Conservation (phyloP, 2,888 invertebrate species). For the Andrena minutula region DNA sequence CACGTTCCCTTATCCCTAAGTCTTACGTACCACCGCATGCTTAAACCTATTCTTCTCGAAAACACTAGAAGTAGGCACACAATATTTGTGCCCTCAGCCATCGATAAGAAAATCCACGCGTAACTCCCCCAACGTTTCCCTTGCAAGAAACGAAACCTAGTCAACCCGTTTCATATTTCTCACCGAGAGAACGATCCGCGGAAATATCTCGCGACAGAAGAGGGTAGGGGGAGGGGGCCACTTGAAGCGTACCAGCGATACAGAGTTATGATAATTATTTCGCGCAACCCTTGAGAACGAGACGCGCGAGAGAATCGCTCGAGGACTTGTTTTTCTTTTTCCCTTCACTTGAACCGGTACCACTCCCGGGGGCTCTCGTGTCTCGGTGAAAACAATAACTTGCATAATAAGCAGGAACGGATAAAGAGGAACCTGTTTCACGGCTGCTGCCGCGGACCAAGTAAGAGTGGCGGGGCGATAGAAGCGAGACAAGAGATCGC, state of each 20-base stretch:
- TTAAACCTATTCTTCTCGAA: too few species aligned
- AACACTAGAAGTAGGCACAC: too few species aligned
- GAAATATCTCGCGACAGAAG: conserved; percentile 39
- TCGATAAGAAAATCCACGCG: too few species aligned
- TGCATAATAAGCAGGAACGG: conserved; percentile 70
- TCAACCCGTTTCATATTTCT: conserved; percentile 40
- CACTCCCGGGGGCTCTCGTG: conserved; percentile 62
- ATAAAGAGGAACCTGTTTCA: conserved; percentile 75
- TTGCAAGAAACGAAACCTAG: not conserved
- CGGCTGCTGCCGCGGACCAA: conserved; percentile 38
- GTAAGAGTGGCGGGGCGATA: conserved; percentile 22
- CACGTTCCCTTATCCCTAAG: too few species aligned
- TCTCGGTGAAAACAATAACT: conserved; percentile 74
- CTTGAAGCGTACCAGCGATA: conserved; percentile 47
- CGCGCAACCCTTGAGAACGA: conserved; percentile 62
- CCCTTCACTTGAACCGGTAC: conserved; percentile 57
- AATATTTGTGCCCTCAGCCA: too few species aligned
- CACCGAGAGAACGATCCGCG: conserved; percentile 18
- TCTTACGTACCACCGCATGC: too few species aligned
- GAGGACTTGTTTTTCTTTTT: conserved; percentile 59
- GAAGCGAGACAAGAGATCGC: conserved; percentile 27
- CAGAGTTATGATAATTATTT: conserved; percentile 67
- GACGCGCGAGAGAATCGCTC: conserved; percentile 52
- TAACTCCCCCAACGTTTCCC: not conserved
- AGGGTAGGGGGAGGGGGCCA: not conserved